phyloP scores from a whole-genome alignment of 2,113 vertebrate genomes.

The Myrmophylax atrothorax region DNA sequence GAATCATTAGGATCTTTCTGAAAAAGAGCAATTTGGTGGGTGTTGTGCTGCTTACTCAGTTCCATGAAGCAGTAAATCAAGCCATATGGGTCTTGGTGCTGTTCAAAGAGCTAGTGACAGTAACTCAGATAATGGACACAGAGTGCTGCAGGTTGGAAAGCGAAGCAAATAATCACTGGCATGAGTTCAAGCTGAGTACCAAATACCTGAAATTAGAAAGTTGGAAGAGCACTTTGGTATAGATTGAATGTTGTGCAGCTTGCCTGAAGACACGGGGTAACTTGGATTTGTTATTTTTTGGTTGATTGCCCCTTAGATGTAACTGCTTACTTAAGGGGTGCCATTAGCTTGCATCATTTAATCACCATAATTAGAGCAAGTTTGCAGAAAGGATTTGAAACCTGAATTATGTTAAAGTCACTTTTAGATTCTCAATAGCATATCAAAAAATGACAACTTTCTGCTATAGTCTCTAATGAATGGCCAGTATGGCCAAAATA shows the following conservation, averaged over 20 bases:
- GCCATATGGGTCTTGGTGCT: not conserved
- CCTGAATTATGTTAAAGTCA: not conserved
- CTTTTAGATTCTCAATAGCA: not conserved
- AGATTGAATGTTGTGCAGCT: not conserved
- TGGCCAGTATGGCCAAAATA: not conserved
- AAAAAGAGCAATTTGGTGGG: not conserved
- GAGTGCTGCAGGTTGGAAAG: conserved; percentile 1
- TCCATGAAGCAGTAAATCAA: not conserved
- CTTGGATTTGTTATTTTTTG: not conserved
- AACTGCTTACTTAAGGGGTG: not conserved
- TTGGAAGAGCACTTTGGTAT: not conserved
- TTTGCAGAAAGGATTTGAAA: not conserved
- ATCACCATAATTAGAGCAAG: not conserved
- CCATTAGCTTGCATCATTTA: not conserved
- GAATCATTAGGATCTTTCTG: not conserved
- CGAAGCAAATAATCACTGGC: not conserved
- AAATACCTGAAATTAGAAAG: conserved; percentile 28
- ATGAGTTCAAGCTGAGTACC: not conserved
- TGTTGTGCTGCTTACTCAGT: not conserved
- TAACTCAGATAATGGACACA: not conserved
- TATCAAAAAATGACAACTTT: not conserved
- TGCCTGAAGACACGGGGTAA: not conserved
- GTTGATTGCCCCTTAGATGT: not conserved
- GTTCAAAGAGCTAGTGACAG: conserved; percentile 14
- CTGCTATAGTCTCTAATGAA: not conserved